Evolutionary conservation across 1,140 invertebrate species (phyloP), one percentile per base, ranked within the genome.

Genomic region (Tribolium madens): DNA sequence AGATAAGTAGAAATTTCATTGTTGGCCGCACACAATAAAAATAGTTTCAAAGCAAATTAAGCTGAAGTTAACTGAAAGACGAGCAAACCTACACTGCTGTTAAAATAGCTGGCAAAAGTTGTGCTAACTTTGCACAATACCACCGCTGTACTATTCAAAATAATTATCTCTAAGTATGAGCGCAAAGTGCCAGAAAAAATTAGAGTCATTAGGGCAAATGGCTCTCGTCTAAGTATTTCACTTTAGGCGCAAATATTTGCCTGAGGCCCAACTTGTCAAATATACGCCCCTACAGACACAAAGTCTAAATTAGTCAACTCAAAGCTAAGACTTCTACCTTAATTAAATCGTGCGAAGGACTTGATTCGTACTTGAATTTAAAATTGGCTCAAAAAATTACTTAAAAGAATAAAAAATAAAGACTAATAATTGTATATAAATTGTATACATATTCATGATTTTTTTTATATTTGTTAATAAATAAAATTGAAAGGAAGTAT

Each of bases 231-330:
- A 33, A 64, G 57, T 14, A 64, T 64, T 64, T 64, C 26, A 33
- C n/a, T 64, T 14, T 10, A 33, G 13, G 57, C 26, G n/a, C 57
- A 64, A 64, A 64, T 64, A 64, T 64, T 64, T 64, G 57, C 10
- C 17, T 33, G 57, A 14, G 57, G 57, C 9, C 26, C 2, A 33
- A 64, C 57, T 64, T 33, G 21, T 33, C 18, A 33, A 64, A 64
- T 26, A 64, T 64, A 64, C 52, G 31, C 57, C 57, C 57, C 18
- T 12, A 64, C 21, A 12, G 26, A 14, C 57, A 13, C 50, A n/a
- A 64, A 13, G 21, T 26, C 12, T 9, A 26, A 26, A 26, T 26
- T 26, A 26, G 21, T 26, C 21, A 26, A 26, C 21, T 26, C 21
- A 26, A n/a, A 5, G 21, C 21, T 5, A 26, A 26, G 21, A 26